phyloP scores from a whole-genome alignment of 2,113 vertebrate genomes.

The Erpornis zantholeuca region DNA sequence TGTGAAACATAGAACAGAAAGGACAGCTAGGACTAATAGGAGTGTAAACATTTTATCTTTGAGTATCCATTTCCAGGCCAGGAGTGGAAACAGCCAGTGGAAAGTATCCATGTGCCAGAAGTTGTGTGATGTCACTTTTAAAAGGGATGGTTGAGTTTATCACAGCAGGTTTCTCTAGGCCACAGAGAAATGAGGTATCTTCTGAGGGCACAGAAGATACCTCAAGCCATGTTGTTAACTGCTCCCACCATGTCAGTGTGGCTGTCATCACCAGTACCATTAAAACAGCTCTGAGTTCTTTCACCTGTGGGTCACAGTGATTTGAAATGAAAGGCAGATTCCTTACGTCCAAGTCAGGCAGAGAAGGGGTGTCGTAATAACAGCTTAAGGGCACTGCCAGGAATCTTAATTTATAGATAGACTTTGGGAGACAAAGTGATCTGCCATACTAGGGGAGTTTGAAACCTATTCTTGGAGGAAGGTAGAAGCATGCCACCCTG shows the following conservation, averaged over 20 bases:
- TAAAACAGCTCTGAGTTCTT: not conserved
- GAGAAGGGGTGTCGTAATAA: not conserved
- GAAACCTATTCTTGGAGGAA: not conserved
- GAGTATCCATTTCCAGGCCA: not conserved
- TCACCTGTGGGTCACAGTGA: not conserved
- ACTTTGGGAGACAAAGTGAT: not conserved
- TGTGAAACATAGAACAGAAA: not conserved
- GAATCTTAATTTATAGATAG: not conserved
- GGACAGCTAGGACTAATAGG: not conserved
- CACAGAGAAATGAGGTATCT: not conserved
- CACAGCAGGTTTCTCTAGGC: not conserved
- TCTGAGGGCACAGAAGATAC: not conserved
- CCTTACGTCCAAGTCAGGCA: not conserved
- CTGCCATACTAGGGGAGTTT: not conserved
- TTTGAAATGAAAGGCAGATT: not conserved
- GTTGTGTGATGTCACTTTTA: not conserved
- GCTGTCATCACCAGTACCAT: not conserved
- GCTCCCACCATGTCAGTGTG: not conserved
- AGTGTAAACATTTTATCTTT: not conserved
- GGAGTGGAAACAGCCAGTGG: not conserved
- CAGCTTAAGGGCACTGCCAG: not conserved
- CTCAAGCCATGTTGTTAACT: not conserved
- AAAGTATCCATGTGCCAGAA: not conserved
- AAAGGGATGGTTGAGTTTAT: not conserved
- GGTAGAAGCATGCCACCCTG: not conserved